phyloP scores from a whole-genome alignment of 2,113 vertebrate species.

The Eulemur macaco region DNA sequence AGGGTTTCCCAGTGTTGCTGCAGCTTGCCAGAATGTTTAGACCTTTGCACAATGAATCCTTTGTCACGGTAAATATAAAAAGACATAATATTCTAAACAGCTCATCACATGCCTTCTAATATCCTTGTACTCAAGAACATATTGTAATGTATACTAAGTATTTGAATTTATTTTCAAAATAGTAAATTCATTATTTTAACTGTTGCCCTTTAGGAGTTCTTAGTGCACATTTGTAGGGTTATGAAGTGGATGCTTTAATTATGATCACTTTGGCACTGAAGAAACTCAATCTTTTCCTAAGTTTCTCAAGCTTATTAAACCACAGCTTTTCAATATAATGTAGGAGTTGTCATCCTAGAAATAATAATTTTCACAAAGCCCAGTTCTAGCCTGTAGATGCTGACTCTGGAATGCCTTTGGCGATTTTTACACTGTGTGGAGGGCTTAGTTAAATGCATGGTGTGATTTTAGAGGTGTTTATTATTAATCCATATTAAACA shows the following conservation, averaged over 20 bases:
- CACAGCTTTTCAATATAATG: neutral
- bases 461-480: neutral
- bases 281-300: neutral
- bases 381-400: neutral
- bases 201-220: neutral
- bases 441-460: neutral
- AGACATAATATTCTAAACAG: constrained; percentile 77
- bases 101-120: constrained; percentile 63
- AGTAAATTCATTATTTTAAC: constrained; percentile 30
- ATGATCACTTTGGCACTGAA: neutral
- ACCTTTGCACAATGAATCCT: constrained; percentile 77
- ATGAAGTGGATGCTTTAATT: constrained; percentile 18
- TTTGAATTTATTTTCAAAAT: constrained; percentile 55
- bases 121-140: constrained; percentile 43
- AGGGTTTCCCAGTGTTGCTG: constrained; percentile 57
- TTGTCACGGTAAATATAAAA: constrained; percentile 83
- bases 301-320: neutral
- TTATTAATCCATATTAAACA: neutral
- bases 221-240: neutral
- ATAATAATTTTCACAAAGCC: neutral
- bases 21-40: constrained; percentile 82
- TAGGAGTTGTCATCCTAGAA: neutral
- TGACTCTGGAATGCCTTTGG: neutral
- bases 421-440: neutral
- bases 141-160: constrained; percentile 55